A percentile compares a stretch with the other conserved stretches of the same genome.
Conservation (phyloP, 1,140 invertebrate genomes). For the Tetramorium simillimum region DNA sequence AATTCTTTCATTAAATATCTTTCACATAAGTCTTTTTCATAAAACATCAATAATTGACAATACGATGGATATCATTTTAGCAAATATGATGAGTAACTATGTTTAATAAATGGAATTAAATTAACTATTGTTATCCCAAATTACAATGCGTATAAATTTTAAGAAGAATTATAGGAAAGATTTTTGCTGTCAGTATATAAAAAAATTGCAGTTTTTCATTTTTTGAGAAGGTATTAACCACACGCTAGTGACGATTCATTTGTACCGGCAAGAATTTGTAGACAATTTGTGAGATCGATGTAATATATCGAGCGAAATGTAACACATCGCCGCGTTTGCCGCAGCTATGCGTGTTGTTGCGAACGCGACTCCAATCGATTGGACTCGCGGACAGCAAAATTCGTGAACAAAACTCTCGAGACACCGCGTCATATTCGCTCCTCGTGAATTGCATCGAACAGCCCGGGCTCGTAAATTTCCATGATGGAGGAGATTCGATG, state of each 20-base stretch:
- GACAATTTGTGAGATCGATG: neutral
- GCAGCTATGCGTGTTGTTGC: neutral
- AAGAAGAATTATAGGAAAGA: no score
- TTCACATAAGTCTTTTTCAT: no score
- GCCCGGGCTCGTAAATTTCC: conserved; percentile 61
- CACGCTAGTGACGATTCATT: neutral
- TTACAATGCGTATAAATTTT: no score
- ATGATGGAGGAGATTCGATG: conserved; percentile 57
- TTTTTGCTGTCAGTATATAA: no score
- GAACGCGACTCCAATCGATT: neutral
- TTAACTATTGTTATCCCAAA: no score
- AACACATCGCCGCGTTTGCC: neutral
- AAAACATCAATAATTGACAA: no score
- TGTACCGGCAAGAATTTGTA: neutral
- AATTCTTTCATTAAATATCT: no score
- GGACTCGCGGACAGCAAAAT: conserved; percentile 33
- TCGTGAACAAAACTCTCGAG: conserved; percentile 14
- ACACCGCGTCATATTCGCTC: conserved; percentile 11
- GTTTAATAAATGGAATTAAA: no score
- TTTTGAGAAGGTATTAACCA: no score
- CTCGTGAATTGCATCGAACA: conserved; percentile 27
- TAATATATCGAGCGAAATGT: neutral
- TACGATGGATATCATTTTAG: no score
- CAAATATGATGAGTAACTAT: no score
- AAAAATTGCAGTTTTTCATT: no score